These are phyloP conservation scores for Cylindroiulus punctatus DNA, from an alignment of 2,888 invertebrate species.

Conservation along the genomic window DNA sequence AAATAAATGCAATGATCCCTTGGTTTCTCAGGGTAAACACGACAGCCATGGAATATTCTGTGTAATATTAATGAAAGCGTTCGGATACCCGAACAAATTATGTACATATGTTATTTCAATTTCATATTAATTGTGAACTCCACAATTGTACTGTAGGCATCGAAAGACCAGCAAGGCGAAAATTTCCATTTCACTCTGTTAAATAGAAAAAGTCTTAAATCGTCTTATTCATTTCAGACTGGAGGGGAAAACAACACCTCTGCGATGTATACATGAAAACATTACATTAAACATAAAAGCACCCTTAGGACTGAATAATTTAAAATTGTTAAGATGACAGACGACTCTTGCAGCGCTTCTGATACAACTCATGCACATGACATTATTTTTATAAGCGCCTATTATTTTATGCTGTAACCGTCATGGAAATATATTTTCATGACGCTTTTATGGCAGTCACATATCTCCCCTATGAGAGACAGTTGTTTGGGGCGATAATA, in stretches of 20 bases:
- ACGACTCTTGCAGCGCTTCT: not conserved
- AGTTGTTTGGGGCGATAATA: not conserved
- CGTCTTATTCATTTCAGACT: not conserved
- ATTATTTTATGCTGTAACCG: not conserved
- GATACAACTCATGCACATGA: not conserved
- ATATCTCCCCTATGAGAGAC: not conserved
- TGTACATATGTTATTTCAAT: too few species aligned
- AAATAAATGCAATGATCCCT: not conserved
- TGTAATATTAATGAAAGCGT: not conserved
- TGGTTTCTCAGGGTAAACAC: not conserved
- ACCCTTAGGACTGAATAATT: not conserved
- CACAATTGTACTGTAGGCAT: too few species aligned
- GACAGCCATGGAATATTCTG: not conserved
- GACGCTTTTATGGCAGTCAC: too few species aligned
- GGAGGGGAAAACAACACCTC: not conserved
- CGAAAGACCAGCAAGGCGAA: not conserved
- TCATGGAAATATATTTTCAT: not conserved
- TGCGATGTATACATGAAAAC: not conserved
- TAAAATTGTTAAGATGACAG: not conserved
- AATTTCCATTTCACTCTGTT: not conserved
- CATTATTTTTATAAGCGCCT: not conserved
- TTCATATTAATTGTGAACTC: too few species aligned
- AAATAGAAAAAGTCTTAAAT: not conserved
- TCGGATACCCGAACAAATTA: not conserved
- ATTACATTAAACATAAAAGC: slow-evolving; percentile 2